Evolutionary conservation across 2,113 vertebrate genomes (phyloP), one percentile per base, ranked within the genome.

Genomic region (Isichthys henryi): DNA sequence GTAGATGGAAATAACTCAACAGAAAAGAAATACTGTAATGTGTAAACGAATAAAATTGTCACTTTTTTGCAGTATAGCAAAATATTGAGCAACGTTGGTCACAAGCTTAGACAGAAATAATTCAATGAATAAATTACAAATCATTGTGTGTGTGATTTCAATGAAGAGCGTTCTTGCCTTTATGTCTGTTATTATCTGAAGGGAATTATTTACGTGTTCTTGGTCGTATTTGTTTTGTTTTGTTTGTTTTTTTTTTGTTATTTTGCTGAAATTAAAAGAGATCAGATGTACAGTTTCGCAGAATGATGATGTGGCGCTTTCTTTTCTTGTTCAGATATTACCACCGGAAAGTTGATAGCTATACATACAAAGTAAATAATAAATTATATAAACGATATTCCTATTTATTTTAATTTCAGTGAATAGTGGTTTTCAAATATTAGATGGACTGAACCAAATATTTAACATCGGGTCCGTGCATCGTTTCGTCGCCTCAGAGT

Each of bases 281-380:
- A 84, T 88, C 89, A 90, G 53, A 92, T 92, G 27, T 91, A 85
- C 87, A 89, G 87, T 90, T 92, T 87, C 91, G 62, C 90, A 90
- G 43, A 88, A 39, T 66, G 56, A 39, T 45, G 45, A 66, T 45
- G 56, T 39, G 15, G 35, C 39, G 39, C 35, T 58, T 88, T 62
- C n/a, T 56, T 19, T 21, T 15, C 52, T 88, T 35, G 39, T 66
- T 66, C 58, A 23, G 56, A 43, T 45, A 43, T 45, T 46, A 46
- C 21, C 45, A 62, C 35, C 43, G 6, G 53, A 46, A 23, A 53
- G 58, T 66, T 88, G 23, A 23, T 88, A 80, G 74, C 35, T 80
- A 35, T 77, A 39, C 9, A 74, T 31, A 74, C 66, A 74, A 39
- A 15, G 15, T 80, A 80, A 43, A 80, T 80, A 43, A 7, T 77